phyloP scores from a whole-genome alignment of 2,797 vertebrate genomes.

The Pangasius mekongensis region DNA sequence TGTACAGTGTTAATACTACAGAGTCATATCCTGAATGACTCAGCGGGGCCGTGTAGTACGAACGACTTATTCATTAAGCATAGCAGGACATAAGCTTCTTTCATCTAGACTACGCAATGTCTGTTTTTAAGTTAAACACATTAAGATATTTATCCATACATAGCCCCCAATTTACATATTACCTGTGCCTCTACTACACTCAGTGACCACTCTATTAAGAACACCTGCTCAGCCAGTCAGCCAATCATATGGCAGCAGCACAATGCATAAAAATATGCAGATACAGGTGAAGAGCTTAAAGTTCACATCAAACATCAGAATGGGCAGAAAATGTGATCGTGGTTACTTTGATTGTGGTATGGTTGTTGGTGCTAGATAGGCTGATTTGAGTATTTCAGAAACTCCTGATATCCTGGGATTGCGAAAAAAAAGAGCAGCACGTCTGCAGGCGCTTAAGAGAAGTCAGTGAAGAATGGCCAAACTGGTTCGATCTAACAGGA shows the following conservation, averaged over 20 bases:
- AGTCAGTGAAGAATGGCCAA: neutral
- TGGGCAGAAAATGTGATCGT: neutral
- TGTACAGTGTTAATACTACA: neutral
- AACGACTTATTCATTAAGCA: neutral
- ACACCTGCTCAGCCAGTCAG: neutral
- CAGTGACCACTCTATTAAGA: neutral
- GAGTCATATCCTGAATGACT: slow-evolving; percentile 7
- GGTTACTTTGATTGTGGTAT: neutral
- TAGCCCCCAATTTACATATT: no score
- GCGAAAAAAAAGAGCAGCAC: neutral
- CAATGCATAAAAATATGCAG: neutral
- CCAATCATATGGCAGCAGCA: neutral
- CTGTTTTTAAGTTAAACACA: neutral
- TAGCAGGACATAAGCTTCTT: neutral
- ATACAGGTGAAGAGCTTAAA: neutral
- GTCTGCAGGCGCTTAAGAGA: neutral
- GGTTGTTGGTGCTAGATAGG: neutral
- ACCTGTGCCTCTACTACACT: no score
- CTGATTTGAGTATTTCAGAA: neutral
- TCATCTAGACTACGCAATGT: neutral
- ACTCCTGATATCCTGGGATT: neutral
- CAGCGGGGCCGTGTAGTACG: neutral
- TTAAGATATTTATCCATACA: neutral
- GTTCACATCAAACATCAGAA: neutral
- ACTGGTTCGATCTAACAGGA: neutral